Conservation (phyloP, 2,888 invertebrate species). For the Caenorhabditis macrosperma region DNA sequence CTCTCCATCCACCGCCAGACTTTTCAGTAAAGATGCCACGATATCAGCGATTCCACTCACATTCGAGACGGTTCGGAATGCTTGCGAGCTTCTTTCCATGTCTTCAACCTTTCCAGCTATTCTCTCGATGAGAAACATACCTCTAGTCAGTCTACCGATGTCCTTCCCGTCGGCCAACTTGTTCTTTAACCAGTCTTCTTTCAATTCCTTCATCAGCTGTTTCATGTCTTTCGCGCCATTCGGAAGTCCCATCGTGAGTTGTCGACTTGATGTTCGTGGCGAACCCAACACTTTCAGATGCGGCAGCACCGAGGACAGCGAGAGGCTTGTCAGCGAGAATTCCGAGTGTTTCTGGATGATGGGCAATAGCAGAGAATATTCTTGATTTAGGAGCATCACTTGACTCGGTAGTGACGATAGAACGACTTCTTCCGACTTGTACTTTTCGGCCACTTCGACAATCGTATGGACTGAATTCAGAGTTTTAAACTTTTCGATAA, state of each 20-base stretch:
- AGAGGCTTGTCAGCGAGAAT: background rate
- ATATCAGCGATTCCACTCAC: background rate
- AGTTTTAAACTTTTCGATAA: background rate
- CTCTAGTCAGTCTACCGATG: background rate
- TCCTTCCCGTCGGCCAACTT: constrained; percentile 8
- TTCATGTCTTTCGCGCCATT: background rate
- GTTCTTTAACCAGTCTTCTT: constrained; percentile 3
- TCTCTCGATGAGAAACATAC: background rate
- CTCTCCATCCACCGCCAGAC: background rate
- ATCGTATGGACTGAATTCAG: background rate
- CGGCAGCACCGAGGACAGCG: background rate
- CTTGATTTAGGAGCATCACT: background rate
- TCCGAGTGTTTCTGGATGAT: background rate
- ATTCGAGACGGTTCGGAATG: background rate
- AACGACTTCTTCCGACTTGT: background rate
- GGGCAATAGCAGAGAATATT: background rate
- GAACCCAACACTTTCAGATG: background rate
- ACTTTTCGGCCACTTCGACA: background rate
- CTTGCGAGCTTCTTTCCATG: background rate
- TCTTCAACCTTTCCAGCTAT: background rate
- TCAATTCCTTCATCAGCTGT: background rate
- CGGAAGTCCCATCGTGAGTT: background rate
- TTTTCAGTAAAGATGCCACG: background rate
- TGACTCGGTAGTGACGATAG: background rate
- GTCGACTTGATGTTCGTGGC: background rate